phyloP scores from a whole-genome alignment of 2,113 vertebrate genomes.

The Bettongia penicillata region DNA sequence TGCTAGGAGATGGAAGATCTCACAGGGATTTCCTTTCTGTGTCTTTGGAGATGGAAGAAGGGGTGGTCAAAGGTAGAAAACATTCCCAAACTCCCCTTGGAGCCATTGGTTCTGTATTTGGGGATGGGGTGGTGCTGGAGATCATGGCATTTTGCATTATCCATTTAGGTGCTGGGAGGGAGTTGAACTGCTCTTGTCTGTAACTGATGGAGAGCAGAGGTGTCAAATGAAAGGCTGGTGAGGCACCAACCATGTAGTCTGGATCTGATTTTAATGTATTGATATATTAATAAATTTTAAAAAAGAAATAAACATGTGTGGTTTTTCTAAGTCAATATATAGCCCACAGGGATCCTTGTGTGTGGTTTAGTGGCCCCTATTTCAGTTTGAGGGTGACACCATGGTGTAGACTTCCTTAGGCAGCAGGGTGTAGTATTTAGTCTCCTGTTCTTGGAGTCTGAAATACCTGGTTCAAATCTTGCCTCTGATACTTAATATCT shows the following conservation, averaged over 20 bases:
- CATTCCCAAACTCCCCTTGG: not conserved
- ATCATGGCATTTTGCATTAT: fast-evolving
- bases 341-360: not conserved
- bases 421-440: not conserved
- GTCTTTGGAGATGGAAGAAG: not conserved
- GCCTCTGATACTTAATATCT: not conserved
- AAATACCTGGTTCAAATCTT: not conserved
- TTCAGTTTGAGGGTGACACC: not conserved
- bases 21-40: not conserved
- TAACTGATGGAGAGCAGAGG: not conserved
- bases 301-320: not conserved
- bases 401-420: not conserved
- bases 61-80: not conserved
- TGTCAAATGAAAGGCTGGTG: not conserved
- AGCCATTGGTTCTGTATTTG: not conserved
- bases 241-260: not conserved
- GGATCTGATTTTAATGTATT: not conserved
- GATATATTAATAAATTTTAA: not conserved
- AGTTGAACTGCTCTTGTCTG: not conserved
- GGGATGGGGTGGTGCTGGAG: not conserved
- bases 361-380: not conserved
- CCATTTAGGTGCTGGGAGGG: not conserved
- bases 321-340: not conserved
- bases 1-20: not conserved
- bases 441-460: not conserved